phyloP scores from a whole-genome alignment of 2,888 invertebrate species.

The Diarsia rubi region DNA sequence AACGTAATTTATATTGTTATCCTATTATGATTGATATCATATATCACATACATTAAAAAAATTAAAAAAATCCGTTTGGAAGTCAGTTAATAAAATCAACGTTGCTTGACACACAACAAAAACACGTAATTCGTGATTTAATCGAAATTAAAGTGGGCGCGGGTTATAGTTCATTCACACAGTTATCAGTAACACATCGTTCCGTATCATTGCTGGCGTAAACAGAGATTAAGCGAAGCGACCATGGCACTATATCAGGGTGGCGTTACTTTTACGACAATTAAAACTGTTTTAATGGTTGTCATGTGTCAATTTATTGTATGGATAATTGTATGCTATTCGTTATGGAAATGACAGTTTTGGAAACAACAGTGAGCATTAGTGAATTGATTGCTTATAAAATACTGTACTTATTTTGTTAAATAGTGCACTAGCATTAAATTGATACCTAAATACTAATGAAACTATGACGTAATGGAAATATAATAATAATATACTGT shows the following conservation, averaged over 20 bases:
- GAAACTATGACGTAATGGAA: too few relatives aligned
- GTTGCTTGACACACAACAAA: background rate
- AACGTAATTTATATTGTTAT: too few relatives aligned
- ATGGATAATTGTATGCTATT: conserved; percentile 5
- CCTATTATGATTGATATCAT: too few relatives aligned
- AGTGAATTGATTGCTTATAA: conserved; percentile 1
- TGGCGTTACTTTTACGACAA: conserved; percentile 13
- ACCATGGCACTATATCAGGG: background rate
- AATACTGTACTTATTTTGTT: background rate
- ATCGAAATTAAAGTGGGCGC: conserved; percentile 1
- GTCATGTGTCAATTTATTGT: background rate
- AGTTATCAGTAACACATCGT: conserved; percentile 39
- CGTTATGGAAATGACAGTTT: conserved; percentile 4
- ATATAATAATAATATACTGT: too few relatives aligned
- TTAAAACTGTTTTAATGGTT: conserved; percentile 10
- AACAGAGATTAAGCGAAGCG: conserved; percentile 30
- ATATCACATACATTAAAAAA: too few relatives aligned
- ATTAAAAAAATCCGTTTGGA: too few relatives aligned
- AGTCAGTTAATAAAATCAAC: background rate
- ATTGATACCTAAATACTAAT: too few relatives aligned
- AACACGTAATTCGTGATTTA: conserved; percentile 1
- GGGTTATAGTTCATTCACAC: conserved; percentile 47
- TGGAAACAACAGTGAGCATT: background rate
- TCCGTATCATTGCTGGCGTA: conserved; percentile 19
- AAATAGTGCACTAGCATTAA: background rate